A percentile compares a stretch with the other conserved stretches of the same genome.
Conservation (phyloP, 2,797 vertebrate species). For the Brachymystax lenok region DNA sequence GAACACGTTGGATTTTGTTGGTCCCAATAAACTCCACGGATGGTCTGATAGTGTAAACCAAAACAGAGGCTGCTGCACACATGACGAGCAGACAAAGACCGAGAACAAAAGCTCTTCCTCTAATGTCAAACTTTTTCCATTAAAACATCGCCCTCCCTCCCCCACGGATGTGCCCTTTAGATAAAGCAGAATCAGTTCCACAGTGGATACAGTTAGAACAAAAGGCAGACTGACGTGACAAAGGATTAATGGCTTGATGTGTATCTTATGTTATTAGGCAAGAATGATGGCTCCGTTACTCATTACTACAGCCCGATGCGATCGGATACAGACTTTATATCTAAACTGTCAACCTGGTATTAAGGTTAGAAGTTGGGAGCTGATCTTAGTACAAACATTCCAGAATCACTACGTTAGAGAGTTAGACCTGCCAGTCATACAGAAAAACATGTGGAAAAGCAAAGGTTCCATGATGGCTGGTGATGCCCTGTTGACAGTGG, state of each 20-base stretch:
- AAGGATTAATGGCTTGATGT: slow-evolving; percentile 9
- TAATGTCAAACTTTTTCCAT: slow-evolving; percentile 25
- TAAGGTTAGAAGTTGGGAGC: neutral
- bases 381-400: neutral
- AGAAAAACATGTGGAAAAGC: slow-evolving; percentile 48
- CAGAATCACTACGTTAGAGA: neutral
- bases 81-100: neutral
- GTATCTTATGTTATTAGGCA: slow-evolving; percentile 14
- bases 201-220: slow-evolving; percentile 28
- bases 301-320: slow-evolving; percentile 10
- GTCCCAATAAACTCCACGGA: neutral
- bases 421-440: slow-evolving; percentile 22
- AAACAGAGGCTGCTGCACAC: neutral
- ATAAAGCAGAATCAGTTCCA: slow-evolving; percentile 2
- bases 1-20: neutral
- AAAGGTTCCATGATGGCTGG: slow-evolving; percentile 34
- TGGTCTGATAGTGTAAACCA: neutral
- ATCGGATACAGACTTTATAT: slow-evolving; percentile 8
- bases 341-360: slow-evolving; percentile 7
- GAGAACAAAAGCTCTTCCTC: neutral
- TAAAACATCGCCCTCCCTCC: neutral
- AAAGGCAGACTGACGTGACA: slow-evolving; percentile 5
- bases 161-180: neutral
- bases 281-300: slow-evolving; percentile 14
- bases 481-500: neutral